Evolutionary conservation across 2,888 invertebrate genomes (phyloP).

Genomic region (Poecilus cupreus): DNA sequence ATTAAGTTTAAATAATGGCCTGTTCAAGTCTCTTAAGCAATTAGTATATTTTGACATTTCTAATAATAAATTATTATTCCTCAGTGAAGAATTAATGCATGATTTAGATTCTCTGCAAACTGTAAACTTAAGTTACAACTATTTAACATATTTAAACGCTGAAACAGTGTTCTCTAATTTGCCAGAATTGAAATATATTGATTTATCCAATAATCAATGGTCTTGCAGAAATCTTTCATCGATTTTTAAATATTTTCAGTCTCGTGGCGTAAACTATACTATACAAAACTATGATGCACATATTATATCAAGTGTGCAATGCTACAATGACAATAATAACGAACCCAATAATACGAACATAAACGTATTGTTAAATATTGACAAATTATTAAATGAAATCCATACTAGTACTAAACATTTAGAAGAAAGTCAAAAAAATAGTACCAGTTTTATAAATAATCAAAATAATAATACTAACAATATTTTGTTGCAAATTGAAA

Average conservation of each 20-base stretch:
- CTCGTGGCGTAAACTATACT: neutral
- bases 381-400: no score
- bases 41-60: neutral
- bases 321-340: no score
- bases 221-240: neutral
- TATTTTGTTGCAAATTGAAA: no score
- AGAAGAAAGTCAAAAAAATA: no score
- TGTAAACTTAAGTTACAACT: neutral
- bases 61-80: neutral
- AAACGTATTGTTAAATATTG: no score
- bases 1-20: neutral
- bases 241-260: neutral
- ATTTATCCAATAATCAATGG: neutral
- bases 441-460: no score
- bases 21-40: neutral
- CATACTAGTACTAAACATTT: no score
- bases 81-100: neutral
- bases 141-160: neutral
- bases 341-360: no score
- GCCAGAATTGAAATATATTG: neutral
- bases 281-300: neutral
- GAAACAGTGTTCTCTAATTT: no score
- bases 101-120: neutral
- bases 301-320: neutral
- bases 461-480: no score